Conservation (phyloP, 2,113 vertebrate species). For the Sprattus sprattus region DNA sequence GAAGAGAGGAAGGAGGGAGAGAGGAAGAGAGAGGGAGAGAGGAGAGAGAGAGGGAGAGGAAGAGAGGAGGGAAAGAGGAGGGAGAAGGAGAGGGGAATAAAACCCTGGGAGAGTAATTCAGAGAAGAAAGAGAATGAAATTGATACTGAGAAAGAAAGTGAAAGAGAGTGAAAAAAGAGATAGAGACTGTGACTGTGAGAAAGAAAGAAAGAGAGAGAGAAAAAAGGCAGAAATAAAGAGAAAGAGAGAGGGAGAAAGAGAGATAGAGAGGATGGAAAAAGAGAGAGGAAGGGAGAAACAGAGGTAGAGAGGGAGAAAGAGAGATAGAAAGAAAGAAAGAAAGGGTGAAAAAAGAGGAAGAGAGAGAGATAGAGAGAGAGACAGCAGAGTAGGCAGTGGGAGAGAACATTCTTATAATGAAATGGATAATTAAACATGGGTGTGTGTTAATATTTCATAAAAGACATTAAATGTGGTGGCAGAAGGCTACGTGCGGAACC, state of each 20-base stretch:
- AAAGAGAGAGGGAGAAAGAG: background rate
- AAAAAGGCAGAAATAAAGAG: background rate
- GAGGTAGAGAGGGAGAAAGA: background rate
- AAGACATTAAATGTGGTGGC: slow-evolving; percentile 50
- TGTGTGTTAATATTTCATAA: slow-evolving; percentile 57
- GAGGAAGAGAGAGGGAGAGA: background rate
- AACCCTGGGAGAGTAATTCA: background rate
- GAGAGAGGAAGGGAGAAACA: background rate
- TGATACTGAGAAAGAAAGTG: background rate
- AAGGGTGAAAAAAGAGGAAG: background rate
- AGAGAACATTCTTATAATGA: slow-evolving; percentile 42
- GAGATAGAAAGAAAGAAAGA: background rate
- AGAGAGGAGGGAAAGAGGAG: too few relatives aligned
- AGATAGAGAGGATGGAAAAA: background rate
- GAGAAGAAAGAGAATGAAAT: background rate
- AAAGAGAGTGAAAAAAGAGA: background rate
- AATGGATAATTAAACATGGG: slow-evolving; percentile 55
- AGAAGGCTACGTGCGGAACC: slow-evolving; percentile 22
- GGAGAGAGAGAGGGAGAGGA: too few relatives aligned
- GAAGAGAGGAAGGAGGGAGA: background rate
- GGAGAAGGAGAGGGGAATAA: background rate
- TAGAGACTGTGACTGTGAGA: background rate
- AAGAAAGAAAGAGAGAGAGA: background rate
- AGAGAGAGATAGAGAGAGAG: background rate
- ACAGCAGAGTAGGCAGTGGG: background rate